These are phyloP conservation scores for Albula goreensis DNA, from an alignment of 2,113 vertebrate species.

Conservation along the genomic window DNA sequence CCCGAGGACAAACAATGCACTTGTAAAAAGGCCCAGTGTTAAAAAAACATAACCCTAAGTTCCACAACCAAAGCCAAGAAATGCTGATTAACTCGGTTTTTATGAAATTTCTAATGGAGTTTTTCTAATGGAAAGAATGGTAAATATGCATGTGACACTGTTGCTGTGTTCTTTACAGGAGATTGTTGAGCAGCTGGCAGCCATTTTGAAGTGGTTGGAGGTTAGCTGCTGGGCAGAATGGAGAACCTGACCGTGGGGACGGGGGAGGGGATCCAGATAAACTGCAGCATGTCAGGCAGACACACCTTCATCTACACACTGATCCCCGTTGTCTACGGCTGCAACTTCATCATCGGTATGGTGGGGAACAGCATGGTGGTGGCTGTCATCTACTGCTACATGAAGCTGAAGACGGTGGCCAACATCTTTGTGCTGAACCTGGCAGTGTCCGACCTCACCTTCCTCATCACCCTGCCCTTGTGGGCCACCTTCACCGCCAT, in stretches of 20 bases:
- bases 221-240: conserved; percentile 15
- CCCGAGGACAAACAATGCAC: too few relatives aligned
- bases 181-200: background rate
- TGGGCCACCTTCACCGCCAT: conserved; percentile 89
- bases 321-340: conserved; percentile 41
- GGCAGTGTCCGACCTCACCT: conserved; percentile 91
- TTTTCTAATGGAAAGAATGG: background rate
- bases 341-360: conserved; percentile 63
- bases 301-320: conserved; percentile 40
- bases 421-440: conserved; percentile 93
- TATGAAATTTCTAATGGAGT: background rate
- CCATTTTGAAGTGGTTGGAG: conserved; percentile 49
- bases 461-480: conserved; percentile 89
- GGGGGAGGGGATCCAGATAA: conserved; percentile 15
- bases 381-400: conserved; percentile 90
- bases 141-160: background rate
- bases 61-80: too few relatives aligned
- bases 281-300: conserved; percentile 32
- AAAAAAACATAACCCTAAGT: too few relatives aligned
- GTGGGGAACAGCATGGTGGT: conserved; percentile 95
- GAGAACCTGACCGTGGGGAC: conserved; percentile 22
- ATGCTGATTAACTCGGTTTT: background rate
- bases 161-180: conserved; percentile 19
- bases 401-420: conserved; percentile 94
- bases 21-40: too few relatives aligned